These are phyloP conservation scores for Morphnarchus princeps DNA, from an alignment of 2,113 vertebrate genomes.

Conservation along the genomic window DNA sequence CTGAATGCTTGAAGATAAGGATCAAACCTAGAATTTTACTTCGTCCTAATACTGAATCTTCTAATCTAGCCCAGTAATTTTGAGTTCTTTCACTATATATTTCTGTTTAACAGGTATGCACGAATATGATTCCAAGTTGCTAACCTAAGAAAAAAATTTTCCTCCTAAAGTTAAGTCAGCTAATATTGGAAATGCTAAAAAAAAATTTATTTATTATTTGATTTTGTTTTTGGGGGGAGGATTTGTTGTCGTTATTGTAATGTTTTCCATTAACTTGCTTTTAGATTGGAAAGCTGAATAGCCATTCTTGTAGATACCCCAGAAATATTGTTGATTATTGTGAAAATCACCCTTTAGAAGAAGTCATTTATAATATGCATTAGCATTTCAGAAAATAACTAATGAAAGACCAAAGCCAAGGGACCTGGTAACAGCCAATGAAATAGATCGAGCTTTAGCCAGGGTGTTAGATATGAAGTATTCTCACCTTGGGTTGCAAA, in stretches of 20 bases:
- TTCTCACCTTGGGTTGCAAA: neutral
- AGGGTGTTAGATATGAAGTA: neutral
- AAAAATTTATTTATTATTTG: neutral
- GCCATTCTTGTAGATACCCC: neutral
- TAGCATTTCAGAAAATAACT: neutral
- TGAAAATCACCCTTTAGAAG: neutral
- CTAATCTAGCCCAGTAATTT: neutral
- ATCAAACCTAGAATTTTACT: neutral
- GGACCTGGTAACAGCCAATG: neutral
- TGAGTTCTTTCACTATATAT: neutral
- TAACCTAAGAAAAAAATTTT: neutral
- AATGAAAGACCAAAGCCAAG: neutral
- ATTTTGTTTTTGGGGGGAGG: neutral
- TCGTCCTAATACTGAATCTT: neutral
- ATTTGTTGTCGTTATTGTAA: neutral
- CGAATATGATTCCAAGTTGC: neutral
- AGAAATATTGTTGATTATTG: neutral
- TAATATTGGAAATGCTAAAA: neutral
- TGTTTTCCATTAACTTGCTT: neutral
- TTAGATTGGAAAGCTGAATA: neutral
- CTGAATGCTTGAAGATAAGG: neutral
- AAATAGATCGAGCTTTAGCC: neutral
- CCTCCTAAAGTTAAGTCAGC: neutral
- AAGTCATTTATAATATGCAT: neutral
- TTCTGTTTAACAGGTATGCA: neutral